Evolutionary conservation across 2,888 invertebrate species (phyloP).

Genomic region (Argyresthia goedartella): DNA sequence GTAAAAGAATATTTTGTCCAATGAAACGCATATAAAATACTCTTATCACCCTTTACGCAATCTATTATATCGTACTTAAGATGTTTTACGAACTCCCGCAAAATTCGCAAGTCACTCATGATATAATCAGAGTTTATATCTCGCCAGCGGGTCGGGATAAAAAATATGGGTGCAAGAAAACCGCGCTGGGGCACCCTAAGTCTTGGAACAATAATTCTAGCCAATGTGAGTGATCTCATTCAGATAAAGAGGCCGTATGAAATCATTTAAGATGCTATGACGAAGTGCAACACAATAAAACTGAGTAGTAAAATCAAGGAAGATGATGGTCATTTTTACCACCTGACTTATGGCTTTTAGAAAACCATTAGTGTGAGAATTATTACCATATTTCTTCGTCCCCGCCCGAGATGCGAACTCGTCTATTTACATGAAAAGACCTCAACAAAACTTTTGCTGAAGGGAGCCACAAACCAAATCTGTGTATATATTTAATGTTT

Average conservation of each 20-base stretch:
- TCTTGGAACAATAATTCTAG: slow-evolving; percentile 46
- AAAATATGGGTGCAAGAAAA: slow-evolving; percentile 60
- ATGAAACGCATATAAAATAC: slow-evolving; percentile 40
- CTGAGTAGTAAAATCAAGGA: neutral
- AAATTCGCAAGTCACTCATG: slow-evolving; percentile 57
- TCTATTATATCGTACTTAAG: slow-evolving; percentile 32
- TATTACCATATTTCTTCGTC: no score
- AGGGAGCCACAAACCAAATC: no score
- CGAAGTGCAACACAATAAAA: neutral
- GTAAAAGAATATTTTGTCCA: slow-evolving; percentile 12
- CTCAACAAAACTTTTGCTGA: no score
- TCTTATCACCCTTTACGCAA: slow-evolving; percentile 23
- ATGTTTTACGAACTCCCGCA: slow-evolving; percentile 43
- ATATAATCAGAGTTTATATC: slow-evolving; percentile 67
- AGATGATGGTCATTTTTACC: neutral
- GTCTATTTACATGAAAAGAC: no score
- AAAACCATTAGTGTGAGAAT: no score
- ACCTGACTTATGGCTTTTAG: no score
- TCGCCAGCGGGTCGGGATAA: slow-evolving; percentile 64
- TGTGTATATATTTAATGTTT: no score
- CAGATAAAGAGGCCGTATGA: slow-evolving; percentile 41
- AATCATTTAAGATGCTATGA: slow-evolving; percentile 29
- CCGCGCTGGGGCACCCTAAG: slow-evolving; percentile 59
- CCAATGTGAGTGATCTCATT: slow-evolving; percentile 53
- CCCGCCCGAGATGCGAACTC: no score